Base-by-base conservation (phyloP, 2,113 vertebrate species). In the Dipodomys spectabilis region DNA sequence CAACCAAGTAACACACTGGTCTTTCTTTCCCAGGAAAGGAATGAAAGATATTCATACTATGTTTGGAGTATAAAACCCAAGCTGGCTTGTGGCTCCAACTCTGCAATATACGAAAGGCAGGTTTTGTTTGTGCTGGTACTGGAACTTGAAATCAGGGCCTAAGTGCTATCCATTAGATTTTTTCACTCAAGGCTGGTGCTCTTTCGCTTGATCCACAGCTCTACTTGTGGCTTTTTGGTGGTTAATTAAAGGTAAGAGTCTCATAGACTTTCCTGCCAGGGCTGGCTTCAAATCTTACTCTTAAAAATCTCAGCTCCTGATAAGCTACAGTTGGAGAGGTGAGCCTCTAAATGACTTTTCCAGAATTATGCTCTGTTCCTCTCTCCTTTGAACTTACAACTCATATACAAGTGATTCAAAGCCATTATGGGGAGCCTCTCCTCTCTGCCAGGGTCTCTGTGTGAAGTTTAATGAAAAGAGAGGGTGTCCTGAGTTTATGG, bases 51-150 rank as follows among this genome's bases (percentile, higher is more conserved):
- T 49, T 60, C 11, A 82, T 84, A 67, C 45, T 71, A 27, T 30
- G 10, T 92, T 88, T 78, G 60, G n/a, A 45, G 9, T 82, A 80
- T 75, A 74, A 85, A 39, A 83, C 68, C 20, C 22, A 92, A 84
- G 44, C 44, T 78, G 25, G 0, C 49, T 45, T 57, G 53, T 25
- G 53, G 35, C 10, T 88, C 35, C 20, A 83, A 57, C 25, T 83
- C 35, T 72, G 6, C 64, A 39, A 6, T 18, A 18, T 25, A 64
- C 78, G 23, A 60, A 20, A 71, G 82, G 28, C 23, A 64, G 53
- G 53, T 18, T 57, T 57, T 57, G 53, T 57, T 57, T 57, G 53
- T 57, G 53, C 15, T 57, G 53, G 53, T 57, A 57, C 13, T 57
- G 53, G 53, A 3, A 13, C 15, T 57, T 57, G 12, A 57, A 57